Base-by-base conservation (phyloP, 2,888 invertebrate genomes). In the Sminthurides aquaticus region DNA sequence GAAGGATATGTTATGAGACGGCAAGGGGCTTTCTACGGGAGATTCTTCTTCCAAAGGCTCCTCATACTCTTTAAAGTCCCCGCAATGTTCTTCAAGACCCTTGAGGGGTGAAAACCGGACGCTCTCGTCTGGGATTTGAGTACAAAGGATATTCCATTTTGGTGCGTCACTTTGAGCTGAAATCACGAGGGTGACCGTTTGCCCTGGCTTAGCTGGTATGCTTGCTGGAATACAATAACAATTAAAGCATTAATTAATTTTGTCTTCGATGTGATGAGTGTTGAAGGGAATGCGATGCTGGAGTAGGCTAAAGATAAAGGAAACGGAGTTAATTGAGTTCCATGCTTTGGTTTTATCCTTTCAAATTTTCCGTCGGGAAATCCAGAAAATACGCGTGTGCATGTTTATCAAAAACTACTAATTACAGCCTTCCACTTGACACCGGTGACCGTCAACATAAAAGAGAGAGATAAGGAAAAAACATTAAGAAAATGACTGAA, bases 151-250 rank as follows among this genome's bases (percentile, higher is more conserved):
- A 24, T 28, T 57, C 64, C 64, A 64, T n/a, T 22, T 48, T 22
- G 57, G 28, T 26, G 29, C 28, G 29, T 26, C 29, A 34, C 64
- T 64, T 54, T 64, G 64, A 3, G 57, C 34, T 26, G 34, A 26
- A 20, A 64, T 49, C 3, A 64, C 26, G 24, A 64, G 26, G 11
- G 49, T 49, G 18, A 64, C 58, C 3, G 20, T 25, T 22, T 58
- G 49, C n/a, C 64, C 59, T 22, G 28, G n/a, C n/a, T 57, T 49
- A 2, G 28, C 49, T 2, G 64, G 64, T 2, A 58, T 28, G 28
- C 58, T 58, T 8, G 49, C 58, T 58, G 34, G 18, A 26, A 5
- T 11, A 25, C 25, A 27, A 56, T 25, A 25, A 56, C 56, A 52
- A 52, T 20, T 8, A 52, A 8, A n/a, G n/a, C n/a, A n/a, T n/a